A percentile compares a stretch with the other conserved stretches of the same genome.
Conservation (phyloP, 2,113 vertebrate species). For the Hyaena hyaena region DNA sequence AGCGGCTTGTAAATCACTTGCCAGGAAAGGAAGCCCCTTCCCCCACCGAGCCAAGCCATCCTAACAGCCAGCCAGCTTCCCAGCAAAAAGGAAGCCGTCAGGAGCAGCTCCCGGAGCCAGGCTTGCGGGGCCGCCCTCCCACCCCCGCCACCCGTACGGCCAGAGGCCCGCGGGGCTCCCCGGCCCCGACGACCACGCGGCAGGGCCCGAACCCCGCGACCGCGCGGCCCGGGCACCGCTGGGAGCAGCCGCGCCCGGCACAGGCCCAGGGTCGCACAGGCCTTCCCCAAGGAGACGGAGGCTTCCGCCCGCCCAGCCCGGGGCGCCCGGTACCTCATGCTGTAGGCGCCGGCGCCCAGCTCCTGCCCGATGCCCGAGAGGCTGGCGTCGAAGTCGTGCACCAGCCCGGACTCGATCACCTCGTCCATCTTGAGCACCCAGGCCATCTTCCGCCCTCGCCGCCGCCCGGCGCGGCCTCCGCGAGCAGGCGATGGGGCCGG, state of each 20-base stretch:
- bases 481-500: conserved; percentile 73
- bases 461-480: conserved; percentile 70
- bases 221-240: not conserved
- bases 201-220: not conserved
- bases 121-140: not conserved
- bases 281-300: not conserved
- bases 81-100: not conserved
- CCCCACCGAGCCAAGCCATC: not conserved
- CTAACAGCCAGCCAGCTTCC: not conserved
- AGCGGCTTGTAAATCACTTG: not conserved
- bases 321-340: conserved; percentile 91
- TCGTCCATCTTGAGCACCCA: conserved; percentile 98
- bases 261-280: conserved; percentile 3
- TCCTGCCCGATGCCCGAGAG: conserved; percentile 96
- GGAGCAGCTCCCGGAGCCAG: too few relatives aligned
- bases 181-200: not conserved
- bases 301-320: not conserved
- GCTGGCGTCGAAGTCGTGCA: conserved; percentile 96
- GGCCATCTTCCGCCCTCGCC: conserved; percentile 89
- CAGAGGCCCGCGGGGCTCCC: not conserved
- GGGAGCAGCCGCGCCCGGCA: not conserved
- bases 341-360: conserved; percentile 95
- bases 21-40: not conserved
- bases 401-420: conserved; percentile 95
- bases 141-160: not conserved